A percentile compares a stretch with the other conserved stretches of the same genome.
Evolutionary conservation across 2,888 invertebrate species (phyloP).

Genomic region (Dynastes grantii): DNA sequence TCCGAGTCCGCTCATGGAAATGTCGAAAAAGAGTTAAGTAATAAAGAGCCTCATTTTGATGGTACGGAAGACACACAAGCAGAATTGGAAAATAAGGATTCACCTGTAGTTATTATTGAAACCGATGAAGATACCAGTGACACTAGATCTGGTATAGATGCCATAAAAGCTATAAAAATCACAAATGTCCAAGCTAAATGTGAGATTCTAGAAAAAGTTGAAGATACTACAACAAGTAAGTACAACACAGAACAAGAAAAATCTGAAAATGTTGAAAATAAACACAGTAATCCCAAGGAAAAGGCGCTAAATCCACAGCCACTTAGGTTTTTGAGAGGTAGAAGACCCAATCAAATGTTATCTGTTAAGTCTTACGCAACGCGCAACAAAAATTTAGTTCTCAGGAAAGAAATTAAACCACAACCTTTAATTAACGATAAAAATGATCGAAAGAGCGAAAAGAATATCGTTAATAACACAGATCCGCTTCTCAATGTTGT

Average conservation of each 20-base stretch:
- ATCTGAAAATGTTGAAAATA: not conserved
- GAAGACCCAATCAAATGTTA: slow-evolving; percentile 37
- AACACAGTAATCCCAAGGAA: not conserved
- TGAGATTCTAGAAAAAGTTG: slow-evolving; percentile 18
- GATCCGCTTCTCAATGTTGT: slow-evolving; percentile 25
- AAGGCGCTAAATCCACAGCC: slow-evolving; percentile 20
- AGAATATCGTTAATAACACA: slow-evolving; percentile 2
- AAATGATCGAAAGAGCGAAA: not conserved
- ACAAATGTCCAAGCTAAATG: slow-evolving; percentile 35
- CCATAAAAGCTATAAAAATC: slow-evolving; percentile 38
- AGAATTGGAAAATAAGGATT: slow-evolving; percentile 4
- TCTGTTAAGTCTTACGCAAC: slow-evolving; percentile 40
- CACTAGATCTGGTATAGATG: slow-evolving; percentile 14
- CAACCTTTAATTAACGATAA: not conserved
- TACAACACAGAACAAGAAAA: not conserved
- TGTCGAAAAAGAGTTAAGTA: not conserved
- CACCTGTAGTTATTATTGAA: not conserved
- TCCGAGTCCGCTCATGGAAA: not conserved
- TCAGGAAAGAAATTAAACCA: slow-evolving; percentile 35
- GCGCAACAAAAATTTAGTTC: slow-evolving; percentile 41
- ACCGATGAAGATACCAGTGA: slow-evolving; percentile 24
- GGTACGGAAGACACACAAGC: not conserved
- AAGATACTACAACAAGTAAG: not conserved
- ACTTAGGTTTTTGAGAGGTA: slow-evolving; percentile 21
- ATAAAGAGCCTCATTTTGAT: not conserved